Base-by-base conservation (phyloP, 2,113 vertebrate genomes). In the Coturnix japonica region DNA sequence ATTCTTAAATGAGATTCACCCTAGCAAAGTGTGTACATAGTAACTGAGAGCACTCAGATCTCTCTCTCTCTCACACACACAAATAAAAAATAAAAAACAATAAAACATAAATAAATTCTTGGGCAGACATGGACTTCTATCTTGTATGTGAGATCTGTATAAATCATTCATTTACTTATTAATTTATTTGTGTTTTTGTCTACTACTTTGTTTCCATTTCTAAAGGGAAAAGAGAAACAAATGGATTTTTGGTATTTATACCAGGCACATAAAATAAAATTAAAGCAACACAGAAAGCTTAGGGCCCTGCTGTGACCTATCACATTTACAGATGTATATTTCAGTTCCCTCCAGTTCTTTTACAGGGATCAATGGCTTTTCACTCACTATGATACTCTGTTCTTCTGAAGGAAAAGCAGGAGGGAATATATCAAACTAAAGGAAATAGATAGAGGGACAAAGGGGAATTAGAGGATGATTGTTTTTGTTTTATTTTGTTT, bases 321-420 rank as follows among this genome's bases (percentile, higher is more conserved):
- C 79, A 59, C 33, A 64, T 79, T 94, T 91, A 90, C n/a, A 51
- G 25, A 21, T 22, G 33, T 64, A 76, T 73, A 46, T 82, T 91
- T 63, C 0, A 1, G 37, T 25, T 82, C 41, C 63, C 59, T 86
- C 85, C 30, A 69, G 83, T 10, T 85, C 41, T 63, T 85, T 71
- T 73, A 46, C 22, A 26, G 31, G 66, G 41, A 94, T 92, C 92
- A 95, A 66, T 56, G 44, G 6, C 31, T 84, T 86, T 87, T 89
- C 49, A 69, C 64, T 79, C 81, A 39, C 81, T 94, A 69, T 51
- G 77, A 33, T 25, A 82, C 43, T 25, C 15, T 73, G 51, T 15
- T 89, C 54, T 88, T 92, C 46, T 49, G 8, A 84, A 72, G 66
- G 18, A 20, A 89, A 79, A 89, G 54, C 0, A 65, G 31, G 25